Evolutionary conservation across 2,113 vertebrate species (phyloP).

Genomic region (Cepphus grylle): DNA sequence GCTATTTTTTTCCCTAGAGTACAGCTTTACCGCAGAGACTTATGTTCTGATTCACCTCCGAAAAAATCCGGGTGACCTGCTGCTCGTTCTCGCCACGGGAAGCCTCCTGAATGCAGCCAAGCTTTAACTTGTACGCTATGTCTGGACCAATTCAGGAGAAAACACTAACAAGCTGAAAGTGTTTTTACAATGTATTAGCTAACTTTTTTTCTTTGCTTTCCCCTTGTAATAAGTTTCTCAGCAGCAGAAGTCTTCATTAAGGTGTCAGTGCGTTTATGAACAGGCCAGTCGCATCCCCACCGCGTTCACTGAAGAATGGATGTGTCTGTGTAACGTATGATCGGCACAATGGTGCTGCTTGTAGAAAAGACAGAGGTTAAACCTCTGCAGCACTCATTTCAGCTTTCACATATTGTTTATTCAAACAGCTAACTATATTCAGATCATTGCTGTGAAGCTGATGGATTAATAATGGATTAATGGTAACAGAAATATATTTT

Average conservation of each 20-base stretch:
- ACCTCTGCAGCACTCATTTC: background rate
- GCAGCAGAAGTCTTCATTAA: background rate
- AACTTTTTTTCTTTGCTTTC: background rate
- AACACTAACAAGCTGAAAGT: background rate
- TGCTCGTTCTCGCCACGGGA: background rate
- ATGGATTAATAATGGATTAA: background rate
- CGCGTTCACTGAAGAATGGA: background rate
- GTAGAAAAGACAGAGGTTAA: background rate
- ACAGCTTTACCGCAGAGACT: background rate
- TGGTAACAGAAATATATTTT: background rate
- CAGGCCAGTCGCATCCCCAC: background rate
- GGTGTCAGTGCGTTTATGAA: background rate
- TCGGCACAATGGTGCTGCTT: background rate
- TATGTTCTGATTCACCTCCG: background rate
- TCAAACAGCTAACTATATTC: background rate
- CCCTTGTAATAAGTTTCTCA: background rate
- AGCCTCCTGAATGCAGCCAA: background rate
- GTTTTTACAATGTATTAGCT: background rate
- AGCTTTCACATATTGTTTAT: background rate
- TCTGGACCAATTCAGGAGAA: background rate
- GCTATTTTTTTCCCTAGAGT: too few species aligned
- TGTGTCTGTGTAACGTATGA: background rate
- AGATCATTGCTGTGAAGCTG: background rate
- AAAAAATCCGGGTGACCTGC: background rate
- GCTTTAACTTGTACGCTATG: background rate